Base-by-base conservation (phyloP, 2,113 vertebrate species). In the Sceloporus undulatus region DNA sequence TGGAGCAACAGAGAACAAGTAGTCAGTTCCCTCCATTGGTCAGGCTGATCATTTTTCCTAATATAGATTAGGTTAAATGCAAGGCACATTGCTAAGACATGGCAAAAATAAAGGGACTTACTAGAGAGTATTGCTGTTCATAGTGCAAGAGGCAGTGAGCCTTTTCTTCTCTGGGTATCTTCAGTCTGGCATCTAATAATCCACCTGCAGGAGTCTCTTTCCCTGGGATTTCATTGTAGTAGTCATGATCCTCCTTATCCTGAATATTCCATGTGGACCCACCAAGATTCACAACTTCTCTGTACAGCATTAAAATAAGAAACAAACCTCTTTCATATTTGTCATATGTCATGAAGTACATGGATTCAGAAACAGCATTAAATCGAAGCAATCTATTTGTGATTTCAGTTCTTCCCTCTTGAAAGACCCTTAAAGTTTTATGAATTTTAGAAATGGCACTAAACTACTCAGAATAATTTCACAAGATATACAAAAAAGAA, bases 141-240 rank as follows among this genome's bases (percentile, higher is more conserved):
- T 92, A 94, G 79, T 88, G 94, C 11, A 62, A 5, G n/a, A 94
- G 93, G 82, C 94, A 94, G 87, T 93, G 92, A 16, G 91, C 85
- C 91, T 81, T 94, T 77, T 94, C 95, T 19, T 94, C 94, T 73
- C 94, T 86, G 88, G 92, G 96, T 73, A 73, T 88, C 90, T 92
- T 95, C 90, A 94, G 40, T 62, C 95, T 93, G 89, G 96, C 92
- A 56, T 97, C 97, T 27, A 97, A 96, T 29, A 96, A 85, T 23
- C 97, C 97, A 5, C 97, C 97, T 0, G 93, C 65, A 19, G 97
- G 97, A 7, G 97, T 96, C 87, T 94, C 95, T 91, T 98, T 98
- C 90, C 96, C 96, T 38, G 97, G 98, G 94, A 97, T 97, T 94
- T 98, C 96, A 2, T 99, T 99, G 94, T 98, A 98, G 93, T 99